Base-by-base conservation (phyloP, 2,888 invertebrate genomes). In the Smittia sp. region DNA sequence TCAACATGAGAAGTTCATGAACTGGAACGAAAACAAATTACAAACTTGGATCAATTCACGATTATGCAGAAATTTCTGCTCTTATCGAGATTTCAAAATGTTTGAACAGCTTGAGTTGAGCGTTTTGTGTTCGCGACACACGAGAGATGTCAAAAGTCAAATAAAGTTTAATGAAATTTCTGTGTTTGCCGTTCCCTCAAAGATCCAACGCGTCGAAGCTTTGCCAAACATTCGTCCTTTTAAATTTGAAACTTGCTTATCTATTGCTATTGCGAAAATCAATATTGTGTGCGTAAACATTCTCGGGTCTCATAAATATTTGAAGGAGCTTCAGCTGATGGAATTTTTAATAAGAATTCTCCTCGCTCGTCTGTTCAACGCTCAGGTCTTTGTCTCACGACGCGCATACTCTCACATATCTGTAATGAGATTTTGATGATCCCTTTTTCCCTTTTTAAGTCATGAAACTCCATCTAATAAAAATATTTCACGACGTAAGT, bases 341-440 rank as follows among this genome's bases (percentile, higher is more conserved):
- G 69, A 69, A 69, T 69, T 69, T 69, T 52, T 69, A 69, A 69
- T 69, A 22, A 54, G 54, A 69, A 22, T 46, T 67, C 32, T 66
- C 18, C 20, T 38, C 66, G 15, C 18, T 66, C 20, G 18, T 32
- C 32, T 32, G 32, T 32, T 32, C 32, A 32, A 15, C 15, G 6
- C 22, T 7, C 15, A 20, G n/a, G 13, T 11, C 54, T 24, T 20
- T 18, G 32, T 54, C 11, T 41, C n/a, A 22, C 9, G 24, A 69
- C 22, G 11, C 67, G 27, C 52, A 69, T 52, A 69, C 54, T n/a
- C 27, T 32, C 32, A 27, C 32, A 69, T 69, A 7, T 39, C 39
- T 67, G 32, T 69, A 69, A 69, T 69, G 69, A 69, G 52, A 69
- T 69, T 69, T 69, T 69, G 69, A 69, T 69, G 69, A 69, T 69